Percentiles rank a stretch among this genome's conserved stretches.
phyloP scores from a whole-genome alignment of 2,888 invertebrate genomes.

The Glaucopsyche alexis region DNA sequence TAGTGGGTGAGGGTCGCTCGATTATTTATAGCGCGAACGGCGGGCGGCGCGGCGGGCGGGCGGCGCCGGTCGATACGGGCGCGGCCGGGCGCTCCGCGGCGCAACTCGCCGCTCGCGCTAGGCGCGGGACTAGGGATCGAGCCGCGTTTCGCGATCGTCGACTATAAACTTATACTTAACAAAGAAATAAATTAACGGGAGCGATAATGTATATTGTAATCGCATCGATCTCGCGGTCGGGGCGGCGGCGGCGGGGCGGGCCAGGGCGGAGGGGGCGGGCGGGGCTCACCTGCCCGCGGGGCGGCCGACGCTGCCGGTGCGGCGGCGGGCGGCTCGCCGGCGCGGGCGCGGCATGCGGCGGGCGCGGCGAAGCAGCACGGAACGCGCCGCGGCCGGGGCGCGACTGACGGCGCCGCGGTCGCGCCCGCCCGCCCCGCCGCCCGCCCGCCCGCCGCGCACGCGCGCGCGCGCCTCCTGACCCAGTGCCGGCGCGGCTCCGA shows the following conservation, averaged over 20 bases:
- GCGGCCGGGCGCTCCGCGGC: constrained; percentile 34
- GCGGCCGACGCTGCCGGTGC: constrained; percentile 53
- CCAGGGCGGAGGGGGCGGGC: constrained; percentile 11
- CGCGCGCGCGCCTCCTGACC: constrained; percentile 42
- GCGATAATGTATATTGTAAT: not conserved
- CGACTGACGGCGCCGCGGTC: constrained; percentile 52
- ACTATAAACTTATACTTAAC: not conserved
- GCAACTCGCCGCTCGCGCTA: constrained; percentile 32
- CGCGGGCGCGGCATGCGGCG: constrained; percentile 56
- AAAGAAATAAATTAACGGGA: not conserved
- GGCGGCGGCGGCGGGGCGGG: constrained; percentile 31
- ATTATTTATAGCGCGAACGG: constrained; percentile 62
- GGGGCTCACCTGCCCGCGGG: constrained; percentile 48
- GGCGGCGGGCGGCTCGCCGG: constrained; percentile 51
- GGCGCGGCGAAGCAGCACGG: constrained; percentile 55
- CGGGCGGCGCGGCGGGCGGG: constrained; percentile 38
- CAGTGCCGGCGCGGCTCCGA: constrained; percentile 36
- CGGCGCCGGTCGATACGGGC: constrained; percentile 38
- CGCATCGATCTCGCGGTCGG: no score
- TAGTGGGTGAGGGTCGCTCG: constrained; percentile 65
- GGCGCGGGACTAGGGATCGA: constrained; percentile 19
- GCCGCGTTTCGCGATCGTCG: not conserved
- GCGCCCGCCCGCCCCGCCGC: constrained; percentile 41
- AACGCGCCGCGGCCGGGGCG: constrained; percentile 59
- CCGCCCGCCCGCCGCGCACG: constrained; percentile 40